Conservation (phyloP, 2,888 invertebrate species). For the Nipponacmea schrenckii region DNA sequence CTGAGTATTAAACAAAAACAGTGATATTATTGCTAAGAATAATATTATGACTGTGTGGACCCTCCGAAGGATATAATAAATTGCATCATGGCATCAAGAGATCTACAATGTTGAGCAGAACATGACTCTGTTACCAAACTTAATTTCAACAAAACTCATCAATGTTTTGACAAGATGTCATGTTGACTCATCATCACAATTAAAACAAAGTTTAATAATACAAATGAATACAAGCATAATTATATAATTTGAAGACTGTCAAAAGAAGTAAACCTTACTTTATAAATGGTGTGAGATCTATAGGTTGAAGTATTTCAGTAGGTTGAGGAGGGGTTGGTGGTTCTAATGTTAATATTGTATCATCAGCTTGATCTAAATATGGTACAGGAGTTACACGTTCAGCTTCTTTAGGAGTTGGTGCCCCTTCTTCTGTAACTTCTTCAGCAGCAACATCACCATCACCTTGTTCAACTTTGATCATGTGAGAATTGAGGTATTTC, state of each 20-base stretch:
- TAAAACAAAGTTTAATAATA: no score
- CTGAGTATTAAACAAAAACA: not conserved
- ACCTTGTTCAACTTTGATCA: constrained; percentile 53
- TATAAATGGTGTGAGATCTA: constrained; percentile 63
- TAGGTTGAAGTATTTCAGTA: constrained; percentile 59
- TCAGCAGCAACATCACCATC: constrained; percentile 37
- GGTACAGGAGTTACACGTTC: constrained; percentile 42
- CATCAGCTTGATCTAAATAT: constrained; percentile 47
- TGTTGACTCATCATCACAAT: no score
- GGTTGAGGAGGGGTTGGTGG: constrained; percentile 60
- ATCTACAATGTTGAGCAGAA: no score
- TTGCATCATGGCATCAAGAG: no score
- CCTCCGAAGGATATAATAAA: no score
- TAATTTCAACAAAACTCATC: not conserved
- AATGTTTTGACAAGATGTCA: not conserved
- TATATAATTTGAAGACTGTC: no score
- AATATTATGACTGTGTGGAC: no score
- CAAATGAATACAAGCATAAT: no score
- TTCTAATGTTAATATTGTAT: constrained; percentile 54
- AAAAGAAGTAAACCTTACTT: constrained; percentile 38
- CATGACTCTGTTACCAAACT: no score
- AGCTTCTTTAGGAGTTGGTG: constrained; percentile 30
- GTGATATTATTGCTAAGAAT: no score
- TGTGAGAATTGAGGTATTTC: constrained; percentile 63
- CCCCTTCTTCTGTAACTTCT: constrained; percentile 29